A percentile compares a stretch with the other conserved stretches of the same genome.
Evolutionary conservation across 2,113 vertebrate species (phyloP).

Genomic region (Melierax canorus): DNA sequence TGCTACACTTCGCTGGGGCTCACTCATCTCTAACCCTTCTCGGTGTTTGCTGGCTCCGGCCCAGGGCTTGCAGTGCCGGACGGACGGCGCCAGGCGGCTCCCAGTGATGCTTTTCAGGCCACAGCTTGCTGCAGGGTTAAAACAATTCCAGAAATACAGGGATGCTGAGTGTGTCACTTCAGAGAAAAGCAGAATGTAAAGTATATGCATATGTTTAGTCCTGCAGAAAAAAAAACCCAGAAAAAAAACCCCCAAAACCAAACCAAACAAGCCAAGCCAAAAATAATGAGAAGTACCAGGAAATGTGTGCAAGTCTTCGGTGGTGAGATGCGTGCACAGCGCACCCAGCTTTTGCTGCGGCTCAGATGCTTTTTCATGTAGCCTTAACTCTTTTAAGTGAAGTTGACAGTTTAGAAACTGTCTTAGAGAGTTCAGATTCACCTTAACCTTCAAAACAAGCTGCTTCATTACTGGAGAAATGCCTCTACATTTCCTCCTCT

Average conservation of each 20-base stretch:
- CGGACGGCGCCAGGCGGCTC: slow-evolving; percentile 23
- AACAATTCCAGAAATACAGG: neutral
- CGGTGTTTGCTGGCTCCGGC: neutral
- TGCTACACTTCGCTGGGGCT: neutral
- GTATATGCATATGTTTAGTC: fast-evolving
- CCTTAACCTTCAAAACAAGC: neutral
- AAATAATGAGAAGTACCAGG: neutral
- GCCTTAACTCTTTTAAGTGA: neutral
- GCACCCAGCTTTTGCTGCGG: neutral
- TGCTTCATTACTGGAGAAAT: neutral
- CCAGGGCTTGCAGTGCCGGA: neutral
- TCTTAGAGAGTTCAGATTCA: neutral
- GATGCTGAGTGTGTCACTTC: fast-evolving
- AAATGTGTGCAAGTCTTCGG: neutral
- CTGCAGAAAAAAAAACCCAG: neutral
- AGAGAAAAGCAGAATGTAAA: neutral
- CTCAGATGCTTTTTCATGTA: neutral
- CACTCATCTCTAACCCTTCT: neutral
- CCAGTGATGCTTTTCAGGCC: neutral
- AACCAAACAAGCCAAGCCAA: too few species aligned
- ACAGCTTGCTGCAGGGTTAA: neutral
- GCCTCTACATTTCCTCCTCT: neutral
- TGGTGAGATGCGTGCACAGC: fast-evolving
- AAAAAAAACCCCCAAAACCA: neutral
- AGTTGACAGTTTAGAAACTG: neutral